Conservation (phyloP, 2,797 vertebrate species). For the Sebastes trivittatus region DNA sequence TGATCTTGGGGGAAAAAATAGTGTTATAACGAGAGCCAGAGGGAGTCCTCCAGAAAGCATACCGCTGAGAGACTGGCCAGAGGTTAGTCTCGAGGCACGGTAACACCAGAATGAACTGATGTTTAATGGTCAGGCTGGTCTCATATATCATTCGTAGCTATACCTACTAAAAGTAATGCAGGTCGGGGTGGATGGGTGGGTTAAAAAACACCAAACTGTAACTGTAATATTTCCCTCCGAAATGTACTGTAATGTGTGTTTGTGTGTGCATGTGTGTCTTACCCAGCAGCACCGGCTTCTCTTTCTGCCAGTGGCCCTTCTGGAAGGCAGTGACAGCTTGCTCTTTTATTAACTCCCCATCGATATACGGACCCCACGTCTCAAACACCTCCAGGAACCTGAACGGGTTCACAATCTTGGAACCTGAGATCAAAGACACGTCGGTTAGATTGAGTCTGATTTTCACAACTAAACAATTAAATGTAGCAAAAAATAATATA, state of each 20-base stretch:
- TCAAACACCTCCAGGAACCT: slow-evolving; percentile 83
- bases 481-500: too few relatives aligned
- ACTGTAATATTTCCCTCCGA: too few relatives aligned
- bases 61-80: too few relatives aligned
- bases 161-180: too few relatives aligned
- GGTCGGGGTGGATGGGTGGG: too few relatives aligned
- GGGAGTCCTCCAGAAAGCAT: background rate
- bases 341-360: slow-evolving; percentile 80
- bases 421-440: slow-evolving; percentile 63
- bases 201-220: too few relatives aligned
- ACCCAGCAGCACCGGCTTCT: slow-evolving; percentile 82
- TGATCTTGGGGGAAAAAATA: background rate
- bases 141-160: too few relatives aligned
- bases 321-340: slow-evolving; percentile 78
- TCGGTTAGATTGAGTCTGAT: background rate
- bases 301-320: slow-evolving; percentile 82
- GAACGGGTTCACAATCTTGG: slow-evolving; percentile 81
- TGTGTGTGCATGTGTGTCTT: background rate
- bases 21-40: background rate
- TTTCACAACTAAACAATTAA: too few relatives aligned
- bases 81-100: too few relatives aligned
- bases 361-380: slow-evolving; percentile 82
- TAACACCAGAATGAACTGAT: too few relatives aligned
- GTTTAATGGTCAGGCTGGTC: too few relatives aligned
- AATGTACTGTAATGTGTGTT: too few relatives aligned